Percentiles rank a stretch among this genome's conserved stretches.
These are phyloP conservation scores for Sciurus niger DNA, from an alignment of 2,113 vertebrate species.

Conservation along the genomic window DNA sequence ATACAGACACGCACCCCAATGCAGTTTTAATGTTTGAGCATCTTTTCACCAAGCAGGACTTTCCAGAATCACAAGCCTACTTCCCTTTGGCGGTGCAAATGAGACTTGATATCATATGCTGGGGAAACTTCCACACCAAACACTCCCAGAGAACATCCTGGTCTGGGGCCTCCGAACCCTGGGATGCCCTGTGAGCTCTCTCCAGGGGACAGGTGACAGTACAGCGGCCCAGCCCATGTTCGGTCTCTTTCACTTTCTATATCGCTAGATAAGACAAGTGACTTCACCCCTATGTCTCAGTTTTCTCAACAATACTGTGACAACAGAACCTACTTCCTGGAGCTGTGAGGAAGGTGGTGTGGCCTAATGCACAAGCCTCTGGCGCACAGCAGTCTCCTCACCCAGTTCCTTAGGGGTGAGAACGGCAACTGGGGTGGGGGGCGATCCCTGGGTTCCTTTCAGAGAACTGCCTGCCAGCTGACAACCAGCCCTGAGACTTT, in stretches of 20 bases:
- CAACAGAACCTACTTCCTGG: background rate
- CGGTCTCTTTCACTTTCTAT: constrained; percentile 2
- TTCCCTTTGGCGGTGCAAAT: background rate
- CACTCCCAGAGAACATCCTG: background rate
- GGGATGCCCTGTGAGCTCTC: background rate
- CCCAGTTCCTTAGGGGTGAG: background rate
- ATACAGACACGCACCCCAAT: background rate
- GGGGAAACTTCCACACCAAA: background rate
- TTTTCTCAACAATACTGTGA: background rate
- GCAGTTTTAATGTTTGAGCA: background rate
- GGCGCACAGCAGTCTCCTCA: background rate
- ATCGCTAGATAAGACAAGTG: background rate
- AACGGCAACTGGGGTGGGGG: background rate
- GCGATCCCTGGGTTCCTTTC: background rate
- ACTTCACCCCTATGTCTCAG: background rate
- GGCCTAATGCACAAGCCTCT: background rate
- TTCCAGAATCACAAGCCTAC: constrained; percentile 20
- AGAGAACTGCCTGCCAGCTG: constrained; percentile 28
- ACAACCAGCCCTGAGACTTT: background rate
- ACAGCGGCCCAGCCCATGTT: background rate
- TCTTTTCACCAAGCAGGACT: background rate
- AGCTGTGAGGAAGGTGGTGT: background rate
- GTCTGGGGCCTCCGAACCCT: background rate
- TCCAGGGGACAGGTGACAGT: background rate
- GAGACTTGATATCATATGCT: background rate